These are phyloP conservation scores for Argya squamiceps DNA, from an alignment of 2,797 vertebrate genomes.

Conservation along the genomic window DNA sequence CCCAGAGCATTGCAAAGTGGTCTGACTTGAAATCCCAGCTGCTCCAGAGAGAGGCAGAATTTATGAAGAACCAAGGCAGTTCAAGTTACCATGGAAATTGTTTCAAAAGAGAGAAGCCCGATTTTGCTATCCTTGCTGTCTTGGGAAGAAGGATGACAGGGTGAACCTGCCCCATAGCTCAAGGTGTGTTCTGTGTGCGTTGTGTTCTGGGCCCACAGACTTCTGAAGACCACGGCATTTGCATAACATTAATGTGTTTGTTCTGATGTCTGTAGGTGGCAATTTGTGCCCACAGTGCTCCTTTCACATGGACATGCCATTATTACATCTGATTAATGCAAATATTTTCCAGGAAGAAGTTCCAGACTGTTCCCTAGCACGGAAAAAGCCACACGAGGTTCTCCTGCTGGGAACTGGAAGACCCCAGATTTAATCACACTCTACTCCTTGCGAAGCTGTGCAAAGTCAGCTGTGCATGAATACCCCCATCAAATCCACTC, in stretches of 20 bases:
- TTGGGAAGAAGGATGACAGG: neutral
- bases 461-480: neutral
- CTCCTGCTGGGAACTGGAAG: conserved; percentile 19
- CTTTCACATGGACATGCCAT: conserved; percentile 50
- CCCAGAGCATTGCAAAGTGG: neutral
- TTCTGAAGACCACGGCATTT: conserved; percentile 33
- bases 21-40: neutral
- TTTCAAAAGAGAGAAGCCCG: neutral
- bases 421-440: neutral
- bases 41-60: neutral
- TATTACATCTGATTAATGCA: conserved; percentile 45
- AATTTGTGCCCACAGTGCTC: conserved; percentile 39
- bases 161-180: conserved; percentile 1
- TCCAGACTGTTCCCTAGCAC: neutral
- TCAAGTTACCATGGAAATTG: neutral
- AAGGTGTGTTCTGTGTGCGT: neutral
- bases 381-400: conserved; percentile 23
- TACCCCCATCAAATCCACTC: accelerated
- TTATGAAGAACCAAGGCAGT: neutral
- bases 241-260: conserved; percentile 43
- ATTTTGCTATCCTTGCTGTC: neutral
- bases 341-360: conserved; percentile 31
- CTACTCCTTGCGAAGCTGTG: neutral
- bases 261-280: conserved; percentile 42
- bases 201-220: conserved; percentile 31